These are phyloP conservation scores for Petrocephalus zakoni DNA, from an alignment of 2,113 vertebrate species.

Conservation along the genomic window DNA sequence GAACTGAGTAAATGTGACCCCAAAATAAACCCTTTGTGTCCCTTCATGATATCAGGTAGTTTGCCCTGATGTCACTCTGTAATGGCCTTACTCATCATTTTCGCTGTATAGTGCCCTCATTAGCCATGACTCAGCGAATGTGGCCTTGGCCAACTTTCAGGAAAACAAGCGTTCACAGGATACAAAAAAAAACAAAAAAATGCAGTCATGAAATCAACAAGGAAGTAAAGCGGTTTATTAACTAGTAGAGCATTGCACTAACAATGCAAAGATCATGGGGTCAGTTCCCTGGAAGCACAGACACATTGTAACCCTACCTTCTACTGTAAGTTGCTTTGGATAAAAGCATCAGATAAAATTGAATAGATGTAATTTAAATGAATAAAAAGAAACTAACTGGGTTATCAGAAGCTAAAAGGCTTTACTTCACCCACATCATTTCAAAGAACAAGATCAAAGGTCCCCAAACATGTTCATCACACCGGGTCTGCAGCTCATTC, in stretches of 20 bases:
- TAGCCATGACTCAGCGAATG: background rate
- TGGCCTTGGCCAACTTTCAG: slow-evolving; percentile 2
- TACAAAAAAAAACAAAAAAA: background rate
- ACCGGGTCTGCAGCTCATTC: slow-evolving; percentile 9
- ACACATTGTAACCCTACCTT: background rate
- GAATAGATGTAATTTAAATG: background rate
- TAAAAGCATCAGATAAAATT: background rate
- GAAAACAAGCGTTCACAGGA: background rate
- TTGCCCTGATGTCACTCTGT: background rate
- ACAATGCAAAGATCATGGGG: background rate
- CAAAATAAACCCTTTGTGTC: background rate
- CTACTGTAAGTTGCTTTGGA: background rate
- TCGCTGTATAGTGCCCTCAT: background rate
- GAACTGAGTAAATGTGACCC: background rate
- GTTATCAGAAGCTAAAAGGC: background rate
- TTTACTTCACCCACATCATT: background rate
- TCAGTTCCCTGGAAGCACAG: background rate
- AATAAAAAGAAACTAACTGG: background rate
- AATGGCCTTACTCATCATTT: background rate
- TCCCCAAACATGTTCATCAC: background rate
- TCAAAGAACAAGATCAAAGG: background rate
- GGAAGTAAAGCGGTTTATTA: background rate
- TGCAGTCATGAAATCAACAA: background rate
- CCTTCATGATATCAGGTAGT: background rate
- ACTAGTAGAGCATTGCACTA: background rate